Base-by-base conservation (phyloP, 2,113 vertebrate genomes). In the Catagonus wagneri region DNA sequence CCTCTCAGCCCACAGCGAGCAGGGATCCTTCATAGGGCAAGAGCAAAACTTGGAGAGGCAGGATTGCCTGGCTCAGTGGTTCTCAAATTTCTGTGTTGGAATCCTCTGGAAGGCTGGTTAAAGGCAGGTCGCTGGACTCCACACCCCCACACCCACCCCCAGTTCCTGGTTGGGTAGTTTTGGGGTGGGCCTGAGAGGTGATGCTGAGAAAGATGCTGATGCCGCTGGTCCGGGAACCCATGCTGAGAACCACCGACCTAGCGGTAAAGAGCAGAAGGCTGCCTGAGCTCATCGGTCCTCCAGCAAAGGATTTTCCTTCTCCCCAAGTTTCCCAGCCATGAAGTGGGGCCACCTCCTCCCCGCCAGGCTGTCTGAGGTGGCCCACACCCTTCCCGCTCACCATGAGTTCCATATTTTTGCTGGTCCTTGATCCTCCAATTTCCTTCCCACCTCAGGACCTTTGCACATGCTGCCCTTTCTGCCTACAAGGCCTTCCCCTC, bases 381-480 rank as follows among this genome's bases (percentile, higher is more conserved):
- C 19, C 69, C 74, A 52, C 3, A 7, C 44, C 16, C 8, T 6
- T 9, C 3, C 19, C 15, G 19, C 32, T 56, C 61, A 58, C 16
- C 6, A 13, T 29, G 22, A 58, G 36, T 39, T 32, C 74, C 12
- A 1, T 3, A 12, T 9, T 88, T 54, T 27, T 17, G 50, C 72
- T 63, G 27, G 84, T 3, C 20, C 20, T 32, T 63, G 44, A 29
- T 12, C 36, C 9, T 44, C 52, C 52, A 44, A 13, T 63, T 81
- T 76, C 65, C 66, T 93, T n/a, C 61, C 65, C 14, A 44, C 50
- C 50, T n/a, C 72, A 86, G 72, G 93, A 56, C 54, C 90, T 74
- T 91, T 69, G 81, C 86, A 80, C 6, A 22, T 5, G 23, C 52
- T 69, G 68, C 4, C 13, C 13, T 6, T 20, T 7, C 39, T 19